Percentiles rank a stretch among this genome's conserved stretches.
phyloP scores from a whole-genome alignment of 2,797 vertebrate genomes.

The Liasis olivaceus region DNA sequence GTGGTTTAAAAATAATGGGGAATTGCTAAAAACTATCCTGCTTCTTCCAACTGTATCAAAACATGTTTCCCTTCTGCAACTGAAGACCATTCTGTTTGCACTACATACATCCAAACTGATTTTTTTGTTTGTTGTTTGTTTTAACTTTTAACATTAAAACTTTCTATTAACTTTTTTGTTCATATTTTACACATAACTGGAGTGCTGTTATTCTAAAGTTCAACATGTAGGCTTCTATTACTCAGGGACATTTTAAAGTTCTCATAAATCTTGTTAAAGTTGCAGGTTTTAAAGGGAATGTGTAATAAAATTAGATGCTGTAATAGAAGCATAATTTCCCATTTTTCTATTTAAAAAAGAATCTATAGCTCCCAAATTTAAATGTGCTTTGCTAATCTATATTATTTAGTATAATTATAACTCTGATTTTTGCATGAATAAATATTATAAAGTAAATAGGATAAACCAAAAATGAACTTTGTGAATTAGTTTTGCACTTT shows the following conservation, averaged over 20 bases:
- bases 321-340: slow-evolving; percentile 14
- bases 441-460: slow-evolving; percentile 37
- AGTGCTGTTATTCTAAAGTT: slow-evolving; percentile 17
- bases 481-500: slow-evolving; percentile 45
- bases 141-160: not conserved
- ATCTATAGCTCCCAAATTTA: not conserved
- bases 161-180: not conserved
- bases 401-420: slow-evolving; percentile 41
- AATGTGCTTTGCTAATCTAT: slow-evolving; percentile 23
- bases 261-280: not conserved
- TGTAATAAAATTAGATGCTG: slow-evolving; percentile 37
- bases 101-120: not conserved
- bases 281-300: not conserved
- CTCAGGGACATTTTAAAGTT: not conserved
- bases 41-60: not conserved
- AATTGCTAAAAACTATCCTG: not conserved
- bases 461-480: slow-evolving; percentile 28
- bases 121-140: not conserved
- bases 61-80: not conserved
- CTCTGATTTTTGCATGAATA: slow-evolving; percentile 40
- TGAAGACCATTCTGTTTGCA: not conserved
- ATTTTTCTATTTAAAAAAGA: slow-evolving; percentile 17
- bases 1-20: not conserved
- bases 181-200: not conserved
- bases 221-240: slow-evolving; percentile 13